Evolutionary conservation across 2,888 invertebrate genomes (phyloP).

Genomic region (Andricus quercusramuli): DNA sequence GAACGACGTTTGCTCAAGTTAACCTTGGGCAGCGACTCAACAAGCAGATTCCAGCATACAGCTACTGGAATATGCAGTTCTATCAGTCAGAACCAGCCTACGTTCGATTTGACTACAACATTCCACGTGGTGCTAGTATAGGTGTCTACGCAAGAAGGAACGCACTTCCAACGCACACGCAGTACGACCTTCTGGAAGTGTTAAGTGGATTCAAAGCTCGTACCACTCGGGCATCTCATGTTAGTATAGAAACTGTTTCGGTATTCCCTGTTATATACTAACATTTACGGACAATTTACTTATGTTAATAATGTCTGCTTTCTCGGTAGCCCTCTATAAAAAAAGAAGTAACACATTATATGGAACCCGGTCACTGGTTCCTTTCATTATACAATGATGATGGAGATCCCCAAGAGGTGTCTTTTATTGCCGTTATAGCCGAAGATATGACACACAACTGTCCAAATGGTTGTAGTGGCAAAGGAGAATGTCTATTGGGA

Average conservation of each 20-base stretch:
- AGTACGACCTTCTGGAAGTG: conserved; percentile 97
- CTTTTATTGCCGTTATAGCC: conserved; percentile 90
- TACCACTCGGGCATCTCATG: conserved; percentile 91
- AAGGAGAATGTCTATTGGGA: conserved; percentile 97
- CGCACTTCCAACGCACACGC: conserved; percentile 96
- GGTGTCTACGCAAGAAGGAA: conserved; percentile 97
- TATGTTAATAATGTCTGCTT: conserved; percentile 34
- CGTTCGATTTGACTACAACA: conserved; percentile 96
- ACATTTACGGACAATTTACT: conserved; percentile 17
- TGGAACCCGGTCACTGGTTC: conserved; percentile 98
- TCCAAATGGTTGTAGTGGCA: conserved; percentile 97
- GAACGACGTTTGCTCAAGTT: conserved; percentile 94
- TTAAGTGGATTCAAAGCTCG: conserved; percentile 93
- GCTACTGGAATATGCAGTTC: conserved; percentile 99
- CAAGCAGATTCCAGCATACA: conserved; percentile 94
- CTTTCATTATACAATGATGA: conserved; percentile 97
- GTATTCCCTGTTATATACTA: not conserved
- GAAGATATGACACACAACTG: conserved; percentile 97
- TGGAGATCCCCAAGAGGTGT: conserved; percentile 92
- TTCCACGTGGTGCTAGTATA: conserved; percentile 94
- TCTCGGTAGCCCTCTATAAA: conserved; percentile 88
- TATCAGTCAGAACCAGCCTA: conserved; percentile 96
- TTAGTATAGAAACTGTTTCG: conserved; percentile 80
- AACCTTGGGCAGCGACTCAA: conserved; percentile 92
- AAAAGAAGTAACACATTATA: conserved; percentile 95